phyloP scores from a whole-genome alignment of 2,797 vertebrate species.

The Dipus sagitta region DNA sequence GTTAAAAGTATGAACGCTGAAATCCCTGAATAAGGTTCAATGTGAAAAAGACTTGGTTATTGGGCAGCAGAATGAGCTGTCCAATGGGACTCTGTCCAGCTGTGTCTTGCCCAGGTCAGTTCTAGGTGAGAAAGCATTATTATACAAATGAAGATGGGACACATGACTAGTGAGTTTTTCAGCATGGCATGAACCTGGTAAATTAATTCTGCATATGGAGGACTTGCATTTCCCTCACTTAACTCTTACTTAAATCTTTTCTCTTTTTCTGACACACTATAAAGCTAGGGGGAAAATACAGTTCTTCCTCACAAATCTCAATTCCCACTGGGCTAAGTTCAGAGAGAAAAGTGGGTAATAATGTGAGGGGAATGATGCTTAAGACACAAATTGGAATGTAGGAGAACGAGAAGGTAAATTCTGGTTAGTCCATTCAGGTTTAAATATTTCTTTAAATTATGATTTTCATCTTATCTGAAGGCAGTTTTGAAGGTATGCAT shows the following conservation, averaged over 20 bases:
- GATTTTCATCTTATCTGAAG: constrained; percentile 50
- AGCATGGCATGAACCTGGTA: background rate
- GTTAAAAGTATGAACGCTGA: constrained; percentile 40
- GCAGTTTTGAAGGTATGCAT: constrained; percentile 41
- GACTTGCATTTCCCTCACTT: constrained; percentile 32
- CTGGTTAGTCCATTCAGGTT: background rate
- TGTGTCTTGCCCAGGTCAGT: background rate
- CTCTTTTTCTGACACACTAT: background rate
- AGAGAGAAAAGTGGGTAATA: constrained; percentile 20
- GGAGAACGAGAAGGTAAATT: background rate
- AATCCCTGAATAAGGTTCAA: background rate
- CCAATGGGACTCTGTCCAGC: background rate
- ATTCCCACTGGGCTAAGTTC: constrained; percentile 35
- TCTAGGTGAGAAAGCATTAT: background rate
- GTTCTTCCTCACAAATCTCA: background rate
- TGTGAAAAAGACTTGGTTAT: background rate
- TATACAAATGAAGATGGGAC: constrained; percentile 5
- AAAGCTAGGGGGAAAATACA: background rate
- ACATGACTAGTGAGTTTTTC: constrained; percentile 12
- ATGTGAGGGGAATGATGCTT: background rate
- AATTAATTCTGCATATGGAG: constrained; percentile 29
- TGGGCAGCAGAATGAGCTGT: background rate
- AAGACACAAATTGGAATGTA: constrained; percentile 3
- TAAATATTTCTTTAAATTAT: constrained; percentile 5
- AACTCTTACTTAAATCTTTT: constrained; percentile 18